Conservation (phyloP, 2,113 vertebrate species). For the Abramis brama region DNA sequence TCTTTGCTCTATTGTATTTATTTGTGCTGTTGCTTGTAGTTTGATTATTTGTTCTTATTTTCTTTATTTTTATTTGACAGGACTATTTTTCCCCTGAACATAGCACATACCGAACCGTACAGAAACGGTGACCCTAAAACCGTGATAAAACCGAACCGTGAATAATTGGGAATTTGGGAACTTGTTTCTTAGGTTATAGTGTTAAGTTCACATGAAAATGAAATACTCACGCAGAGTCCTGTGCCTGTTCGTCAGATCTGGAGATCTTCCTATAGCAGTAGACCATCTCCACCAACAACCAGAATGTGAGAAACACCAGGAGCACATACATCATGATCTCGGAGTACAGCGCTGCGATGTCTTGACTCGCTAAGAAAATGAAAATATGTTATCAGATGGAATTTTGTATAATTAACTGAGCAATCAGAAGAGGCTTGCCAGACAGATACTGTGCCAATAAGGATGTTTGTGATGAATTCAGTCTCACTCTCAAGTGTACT, state of each 20-base stretch:
- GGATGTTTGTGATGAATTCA: slow-evolving; percentile 3
- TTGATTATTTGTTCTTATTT: no score
- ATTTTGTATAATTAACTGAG: neutral
- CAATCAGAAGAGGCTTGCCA: neutral
- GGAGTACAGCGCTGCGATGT: slow-evolving; percentile 88
- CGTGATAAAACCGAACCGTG: no score
- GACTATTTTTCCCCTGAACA: no score
- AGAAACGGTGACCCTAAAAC: no score
- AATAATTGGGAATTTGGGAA: no score
- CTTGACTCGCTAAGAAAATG: slow-evolving; percentile 77
- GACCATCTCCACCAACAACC: slow-evolving; percentile 96
- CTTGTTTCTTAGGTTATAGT: no score
- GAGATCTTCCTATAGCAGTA: slow-evolving; percentile 99
- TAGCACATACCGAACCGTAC: no score
- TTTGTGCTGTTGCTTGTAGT: no score
- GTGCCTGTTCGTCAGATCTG: slow-evolving; percentile 88
- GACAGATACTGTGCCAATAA: neutral
- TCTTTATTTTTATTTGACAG: no score
- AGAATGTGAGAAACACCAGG: slow-evolving; percentile 93
- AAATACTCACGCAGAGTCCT: slow-evolving; percentile 90
- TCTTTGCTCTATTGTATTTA: no score
- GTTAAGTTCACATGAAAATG: neutral
- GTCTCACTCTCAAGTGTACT: slow-evolving; percentile 6
- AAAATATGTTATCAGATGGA: slow-evolving; percentile 38
- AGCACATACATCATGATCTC: slow-evolving; percentile 99